Conservation (phyloP, 1,140 invertebrate genomes). For the Coboldia fuscipes region DNA sequence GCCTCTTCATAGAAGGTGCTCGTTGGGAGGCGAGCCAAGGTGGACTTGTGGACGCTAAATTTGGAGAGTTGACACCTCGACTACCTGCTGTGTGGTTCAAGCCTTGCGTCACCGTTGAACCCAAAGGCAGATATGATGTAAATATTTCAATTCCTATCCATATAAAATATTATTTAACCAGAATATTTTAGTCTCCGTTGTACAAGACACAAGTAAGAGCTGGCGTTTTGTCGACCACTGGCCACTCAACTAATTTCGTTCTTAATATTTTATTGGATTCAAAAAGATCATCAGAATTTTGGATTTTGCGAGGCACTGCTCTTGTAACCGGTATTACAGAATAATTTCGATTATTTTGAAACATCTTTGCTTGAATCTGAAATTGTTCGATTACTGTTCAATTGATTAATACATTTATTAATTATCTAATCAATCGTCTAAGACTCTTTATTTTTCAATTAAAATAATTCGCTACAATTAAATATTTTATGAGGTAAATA, state of each 20-base stretch:
- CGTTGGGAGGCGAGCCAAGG: constrained; percentile 46
- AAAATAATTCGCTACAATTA: no score
- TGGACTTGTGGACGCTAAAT: constrained; percentile 43
- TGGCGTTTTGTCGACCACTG: constrained; percentile 65
- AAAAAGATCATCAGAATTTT: constrained; percentile 37
- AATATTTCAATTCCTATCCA: neutral
- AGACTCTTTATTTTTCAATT: no score
- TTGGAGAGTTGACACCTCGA: constrained; percentile 52
- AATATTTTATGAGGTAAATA: no score
- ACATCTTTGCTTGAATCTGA: no score
- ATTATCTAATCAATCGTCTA: no score
- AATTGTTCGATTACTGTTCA: no score
- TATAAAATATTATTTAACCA: neutral
- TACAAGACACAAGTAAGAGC: constrained; percentile 73
- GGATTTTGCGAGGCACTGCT: constrained; percentile 72
- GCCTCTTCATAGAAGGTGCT: constrained; percentile 70
- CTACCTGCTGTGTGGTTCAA: constrained; percentile 54
- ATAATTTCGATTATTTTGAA: constrained; percentile 22
- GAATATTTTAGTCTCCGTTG: constrained; percentile 29
- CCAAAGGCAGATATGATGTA: constrained; percentile 31
- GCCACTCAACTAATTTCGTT: constrained; percentile 78
- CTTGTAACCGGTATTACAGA: constrained; percentile 55
- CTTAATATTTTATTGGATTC: constrained; percentile 52
- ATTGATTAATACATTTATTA: no score
- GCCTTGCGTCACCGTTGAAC: constrained; percentile 22